Evolutionary conservation across 2,113 vertebrate genomes (phyloP).

Genomic region (Hippotragus niger): DNA sequence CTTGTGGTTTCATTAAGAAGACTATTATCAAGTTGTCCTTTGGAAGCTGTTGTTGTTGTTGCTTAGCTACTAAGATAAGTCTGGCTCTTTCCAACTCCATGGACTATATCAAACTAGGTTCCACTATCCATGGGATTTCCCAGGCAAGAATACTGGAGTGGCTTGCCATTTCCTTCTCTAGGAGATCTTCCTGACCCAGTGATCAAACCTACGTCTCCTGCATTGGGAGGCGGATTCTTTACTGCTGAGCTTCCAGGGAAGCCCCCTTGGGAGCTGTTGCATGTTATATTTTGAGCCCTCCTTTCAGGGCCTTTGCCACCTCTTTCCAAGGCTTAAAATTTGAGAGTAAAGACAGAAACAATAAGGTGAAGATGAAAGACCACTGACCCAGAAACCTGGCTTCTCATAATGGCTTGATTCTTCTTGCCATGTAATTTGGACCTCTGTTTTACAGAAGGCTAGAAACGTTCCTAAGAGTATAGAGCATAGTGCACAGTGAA

Average conservation of each 20-base stretch:
- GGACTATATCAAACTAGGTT: neutral
- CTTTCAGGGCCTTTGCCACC: neutral
- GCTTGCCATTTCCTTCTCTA: neutral
- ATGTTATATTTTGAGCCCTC: neutral
- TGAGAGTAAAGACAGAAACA: neutral
- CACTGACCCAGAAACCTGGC: neutral
- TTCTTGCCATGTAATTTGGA: neutral
- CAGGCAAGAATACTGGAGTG: neutral
- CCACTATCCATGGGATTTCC: neutral
- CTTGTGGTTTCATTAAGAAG: neutral
- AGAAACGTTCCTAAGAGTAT: neutral
- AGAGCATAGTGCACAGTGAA: neutral
- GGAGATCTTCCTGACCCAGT: neutral
- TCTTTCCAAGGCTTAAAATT: neutral
- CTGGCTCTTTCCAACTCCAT: neutral
- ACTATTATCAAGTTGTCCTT: neutral
- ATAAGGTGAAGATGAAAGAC: neutral
- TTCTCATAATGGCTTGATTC: neutral
- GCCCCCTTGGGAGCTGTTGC: neutral
- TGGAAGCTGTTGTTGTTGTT: neutral
- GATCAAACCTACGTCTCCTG: neutral
- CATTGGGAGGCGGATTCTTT: neutral
- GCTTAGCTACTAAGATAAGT: neutral
- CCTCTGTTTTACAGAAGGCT: neutral
- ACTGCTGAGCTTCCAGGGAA: neutral